Evolutionary conservation across 2,888 invertebrate genomes (phyloP), one percentile per base, ranked within the genome.

Genomic region (Caenorhabditis angaria): DNA sequence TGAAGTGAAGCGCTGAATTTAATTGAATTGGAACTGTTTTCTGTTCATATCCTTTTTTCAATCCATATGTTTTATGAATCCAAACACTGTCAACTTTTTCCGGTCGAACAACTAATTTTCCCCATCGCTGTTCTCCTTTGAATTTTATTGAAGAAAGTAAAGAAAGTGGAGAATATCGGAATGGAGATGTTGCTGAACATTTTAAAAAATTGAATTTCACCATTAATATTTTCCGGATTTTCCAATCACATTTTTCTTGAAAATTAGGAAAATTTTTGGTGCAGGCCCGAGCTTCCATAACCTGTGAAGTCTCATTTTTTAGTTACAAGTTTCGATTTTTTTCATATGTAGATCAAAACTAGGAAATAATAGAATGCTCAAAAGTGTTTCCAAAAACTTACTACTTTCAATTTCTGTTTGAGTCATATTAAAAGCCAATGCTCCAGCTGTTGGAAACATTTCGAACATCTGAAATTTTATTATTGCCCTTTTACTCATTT

Each of bases 11-110:
- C 25, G 59, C 67, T 2, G 77, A 65, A 58, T 80, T 80, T 24
- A 74, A 48, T 20, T 71, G 55, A 2, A 76, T 66, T 0, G 77
- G 80, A 56, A 80, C 65, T 28, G 67, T 62, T 18, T 70, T 66
- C 51, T 76, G 76, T 29, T 70, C 65, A 50, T 48, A 76, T 14
- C 72, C 71, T 8, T 64, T 59, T 32, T 58, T 59, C 18, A 80
- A 65, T 4, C 67, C 69, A 41, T 74, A 80, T 20, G 75, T 82
- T 75, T 78, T 64, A 62, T 85, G 85, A 25, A 85, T 78, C 85
- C 85, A 85, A 2, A 77, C 81, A 48, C 83, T 82, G 41, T 85
- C 77, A 20, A 85, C 82, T 29, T 66, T 35, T 29, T 76, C 68
- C 58, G 81, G 81, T 41, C 65, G 55, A 10, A 78, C 80, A 1